These are phyloP conservation scores for Actinia tenebrosa DNA, from an alignment of 64 coral and sea anemone species.

Conservation along the genomic window DNA sequence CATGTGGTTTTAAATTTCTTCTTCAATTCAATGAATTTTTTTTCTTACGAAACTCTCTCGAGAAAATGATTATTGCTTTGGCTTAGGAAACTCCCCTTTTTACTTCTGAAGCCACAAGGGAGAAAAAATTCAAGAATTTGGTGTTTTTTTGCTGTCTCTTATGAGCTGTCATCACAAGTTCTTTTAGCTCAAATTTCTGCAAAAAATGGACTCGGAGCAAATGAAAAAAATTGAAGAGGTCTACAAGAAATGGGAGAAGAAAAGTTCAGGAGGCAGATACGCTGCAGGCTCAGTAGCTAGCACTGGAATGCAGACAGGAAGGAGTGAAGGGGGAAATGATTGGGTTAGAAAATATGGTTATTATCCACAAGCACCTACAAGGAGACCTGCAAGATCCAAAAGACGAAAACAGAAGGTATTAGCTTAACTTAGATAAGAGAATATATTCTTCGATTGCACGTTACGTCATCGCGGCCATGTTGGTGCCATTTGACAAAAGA, in stretches of 20 bases:
- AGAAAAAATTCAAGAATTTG: background rate
- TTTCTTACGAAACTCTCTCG: background rate
- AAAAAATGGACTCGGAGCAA: slow-evolving; percentile 26
- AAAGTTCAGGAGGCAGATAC: slow-evolving; percentile 6
- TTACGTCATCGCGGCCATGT: too few species aligned
- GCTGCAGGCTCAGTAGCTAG: background rate
- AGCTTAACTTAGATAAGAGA: too few species aligned
- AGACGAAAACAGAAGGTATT: slow-evolving; percentile 14
- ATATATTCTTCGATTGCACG: too few species aligned
- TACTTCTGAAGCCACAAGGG: background rate
- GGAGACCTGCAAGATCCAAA: slow-evolving; percentile 1
- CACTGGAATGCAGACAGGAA: background rate
- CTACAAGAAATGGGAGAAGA: slow-evolving; percentile 46
- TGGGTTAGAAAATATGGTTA: slow-evolving; percentile 28
- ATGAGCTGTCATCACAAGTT: background rate
- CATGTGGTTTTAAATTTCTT: background rate
- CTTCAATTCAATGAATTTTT: background rate
- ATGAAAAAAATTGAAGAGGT: slow-evolving; percentile 45
- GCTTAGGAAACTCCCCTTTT: background rate
- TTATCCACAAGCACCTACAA: background rate
- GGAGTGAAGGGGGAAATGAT: slow-evolving; percentile 21
- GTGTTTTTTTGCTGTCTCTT: background rate
- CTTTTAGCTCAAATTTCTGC: background rate
- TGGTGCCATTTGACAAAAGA: too few species aligned
- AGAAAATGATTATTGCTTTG: background rate